Evolutionary conservation across 1,140 invertebrate genomes (phyloP).

Genomic region (Diploscapter pachys): DNA sequence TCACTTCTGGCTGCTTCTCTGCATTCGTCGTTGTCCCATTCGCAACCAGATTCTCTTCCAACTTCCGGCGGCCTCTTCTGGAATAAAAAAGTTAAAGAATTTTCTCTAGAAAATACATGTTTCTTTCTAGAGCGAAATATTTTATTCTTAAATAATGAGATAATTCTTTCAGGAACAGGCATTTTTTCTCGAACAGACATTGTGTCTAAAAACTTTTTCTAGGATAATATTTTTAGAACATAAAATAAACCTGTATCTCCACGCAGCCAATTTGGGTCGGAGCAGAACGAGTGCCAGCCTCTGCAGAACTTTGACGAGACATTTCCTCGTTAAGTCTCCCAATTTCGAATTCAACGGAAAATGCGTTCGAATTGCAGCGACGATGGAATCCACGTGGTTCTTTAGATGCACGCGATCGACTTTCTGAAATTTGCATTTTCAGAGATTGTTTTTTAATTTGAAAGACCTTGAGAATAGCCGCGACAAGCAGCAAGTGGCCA

Average conservation of each 20-base stretch:
- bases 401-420: too few relatives aligned
- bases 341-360: constrained; percentile 6
- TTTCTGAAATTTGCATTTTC: too few relatives aligned
- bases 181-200: constrained; percentile 11
- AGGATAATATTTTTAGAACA: background rate
- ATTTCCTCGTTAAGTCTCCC: constrained; percentile 17
- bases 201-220: too few relatives aligned
- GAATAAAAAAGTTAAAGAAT: background rate
- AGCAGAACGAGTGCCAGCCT: constrained; percentile 59
- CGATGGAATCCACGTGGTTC: constrained; percentile 3
- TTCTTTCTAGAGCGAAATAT: too few relatives aligned
- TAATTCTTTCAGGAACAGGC: too few relatives aligned
- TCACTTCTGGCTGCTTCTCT: background rate
- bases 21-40: background rate
- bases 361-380: background rate
- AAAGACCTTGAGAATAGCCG: too few relatives aligned
- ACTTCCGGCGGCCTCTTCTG: constrained; percentile 6
- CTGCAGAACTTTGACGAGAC: constrained; percentile 60
- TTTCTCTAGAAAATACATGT: too few relatives aligned
- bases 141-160: too few relatives aligned
- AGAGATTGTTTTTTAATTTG: constrained; percentile 13
- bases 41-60: constrained; percentile 18
- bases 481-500: too few relatives aligned
- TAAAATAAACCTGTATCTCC: constrained; percentile 28
- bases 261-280: constrained; percentile 78